phyloP scores from a whole-genome alignment of 2,888 invertebrate species.

The Saturnia pavonia region DNA sequence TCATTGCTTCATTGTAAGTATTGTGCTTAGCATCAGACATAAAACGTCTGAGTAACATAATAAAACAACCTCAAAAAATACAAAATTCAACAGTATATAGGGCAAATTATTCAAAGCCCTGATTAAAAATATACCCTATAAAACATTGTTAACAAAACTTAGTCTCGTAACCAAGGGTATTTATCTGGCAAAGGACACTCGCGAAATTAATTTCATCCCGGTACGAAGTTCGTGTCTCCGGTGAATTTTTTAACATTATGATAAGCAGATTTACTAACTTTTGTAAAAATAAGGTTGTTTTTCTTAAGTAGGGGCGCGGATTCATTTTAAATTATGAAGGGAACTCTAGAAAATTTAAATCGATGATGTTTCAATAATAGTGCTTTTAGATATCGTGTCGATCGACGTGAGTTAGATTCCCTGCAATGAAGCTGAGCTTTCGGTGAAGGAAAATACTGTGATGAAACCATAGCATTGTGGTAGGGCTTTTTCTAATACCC shows the following conservation, averaged over 20 bases:
- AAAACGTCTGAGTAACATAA: neutral
- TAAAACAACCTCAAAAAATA: neutral
- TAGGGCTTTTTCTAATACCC: too few species aligned
- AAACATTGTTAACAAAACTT: conserved; percentile 6
- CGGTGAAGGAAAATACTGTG: too few species aligned
- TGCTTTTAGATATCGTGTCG: neutral
- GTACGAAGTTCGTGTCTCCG: conserved; percentile 23
- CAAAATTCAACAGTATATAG: neutral
- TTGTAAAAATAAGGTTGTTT: conserved; percentile 24
- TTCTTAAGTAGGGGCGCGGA: neutral
- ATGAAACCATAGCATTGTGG: too few species aligned
- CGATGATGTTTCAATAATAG: neutral
- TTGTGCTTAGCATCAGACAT: too few species aligned
- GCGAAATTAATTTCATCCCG: conserved; percentile 31
- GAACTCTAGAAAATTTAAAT: neutral
- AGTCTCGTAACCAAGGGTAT: neutral
- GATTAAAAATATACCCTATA: conserved; percentile 4
- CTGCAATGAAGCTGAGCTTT: too few species aligned
- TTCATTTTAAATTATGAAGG: neutral
- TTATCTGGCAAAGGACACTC: neutral
- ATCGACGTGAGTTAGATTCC: too few species aligned
- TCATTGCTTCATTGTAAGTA: too few species aligned
- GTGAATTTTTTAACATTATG: conserved; percentile 31
- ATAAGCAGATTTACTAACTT: conserved; percentile 29
- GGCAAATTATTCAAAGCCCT: neutral